phyloP scores from a whole-genome alignment of 2,113 vertebrate genomes.

The Bettongia penicillata region DNA sequence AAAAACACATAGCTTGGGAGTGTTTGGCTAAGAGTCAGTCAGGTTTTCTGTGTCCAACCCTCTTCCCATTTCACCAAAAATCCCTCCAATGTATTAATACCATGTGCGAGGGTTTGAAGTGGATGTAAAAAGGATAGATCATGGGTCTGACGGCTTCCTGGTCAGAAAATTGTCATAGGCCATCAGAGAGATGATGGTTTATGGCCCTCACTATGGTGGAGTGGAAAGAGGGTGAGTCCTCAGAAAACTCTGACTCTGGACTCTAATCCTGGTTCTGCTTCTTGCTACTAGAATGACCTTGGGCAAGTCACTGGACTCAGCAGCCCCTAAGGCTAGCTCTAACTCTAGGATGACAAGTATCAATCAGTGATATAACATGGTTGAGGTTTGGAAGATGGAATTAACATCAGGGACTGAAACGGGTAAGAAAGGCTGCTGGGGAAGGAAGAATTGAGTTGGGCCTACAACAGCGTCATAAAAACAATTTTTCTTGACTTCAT shows the following conservation, averaged over 20 bases:
- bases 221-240: background rate
- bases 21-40: background rate
- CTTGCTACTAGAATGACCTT: background rate
- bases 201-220: no score
- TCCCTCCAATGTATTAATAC: background rate
- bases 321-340: background rate
- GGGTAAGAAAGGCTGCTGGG: background rate
- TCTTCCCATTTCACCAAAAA: background rate
- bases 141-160: background rate
- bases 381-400: background rate
- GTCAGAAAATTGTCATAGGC: background rate
- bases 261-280: no score
- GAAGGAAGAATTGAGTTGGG: background rate
- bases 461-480: background rate
- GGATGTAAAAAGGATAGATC: background rate
- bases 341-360: background rate
- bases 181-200: background rate
- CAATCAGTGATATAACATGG: background rate
- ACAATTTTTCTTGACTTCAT: background rate
- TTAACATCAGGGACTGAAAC: background rate
- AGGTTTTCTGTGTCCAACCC: background rate
- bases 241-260: background rate
- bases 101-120: background rate
- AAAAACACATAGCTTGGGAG: background rate
- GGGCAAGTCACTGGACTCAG: background rate